Conservation (phyloP, 2,797 vertebrate species). For the Pipistrellus kuhlii region DNA sequence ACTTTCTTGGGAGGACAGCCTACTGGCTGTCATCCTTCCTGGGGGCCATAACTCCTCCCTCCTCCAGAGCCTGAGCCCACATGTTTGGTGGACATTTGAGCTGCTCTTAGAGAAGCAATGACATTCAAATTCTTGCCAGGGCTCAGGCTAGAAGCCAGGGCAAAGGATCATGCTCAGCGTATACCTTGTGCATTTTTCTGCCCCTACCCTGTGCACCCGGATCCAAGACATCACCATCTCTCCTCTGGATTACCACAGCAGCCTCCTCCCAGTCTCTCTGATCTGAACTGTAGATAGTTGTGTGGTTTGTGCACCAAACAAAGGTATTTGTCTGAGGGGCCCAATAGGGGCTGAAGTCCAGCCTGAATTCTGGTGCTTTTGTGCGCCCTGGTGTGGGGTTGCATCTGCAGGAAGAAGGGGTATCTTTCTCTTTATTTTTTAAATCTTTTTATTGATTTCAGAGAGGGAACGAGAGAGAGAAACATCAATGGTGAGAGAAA, state of each 20-base stretch:
- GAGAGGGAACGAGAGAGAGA: too few relatives aligned
- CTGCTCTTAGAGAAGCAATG: background rate
- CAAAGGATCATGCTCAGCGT: background rate
- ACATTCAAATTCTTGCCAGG: background rate
- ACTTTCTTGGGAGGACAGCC: background rate
- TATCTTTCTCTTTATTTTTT: too few relatives aligned
- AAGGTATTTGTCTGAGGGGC: constrained; percentile 22
- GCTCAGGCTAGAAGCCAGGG: background rate
- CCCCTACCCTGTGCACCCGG: background rate
- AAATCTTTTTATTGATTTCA: too few relatives aligned
- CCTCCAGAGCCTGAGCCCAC: background rate
- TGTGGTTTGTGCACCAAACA: background rate
- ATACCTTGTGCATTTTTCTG: constrained; percentile 31
- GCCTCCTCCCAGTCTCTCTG: background rate
- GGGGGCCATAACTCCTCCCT: background rate
- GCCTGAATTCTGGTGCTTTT: background rate
- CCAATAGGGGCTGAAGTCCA: background rate
- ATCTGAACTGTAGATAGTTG: background rate
- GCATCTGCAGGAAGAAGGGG: background rate
- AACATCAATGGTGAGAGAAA: too few relatives aligned
- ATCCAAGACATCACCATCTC: background rate
- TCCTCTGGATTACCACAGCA: background rate
- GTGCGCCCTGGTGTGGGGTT: background rate
- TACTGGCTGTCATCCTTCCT: background rate
- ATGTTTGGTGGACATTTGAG: background rate